Conservation (phyloP, 2,888 invertebrate genomes). For the Charanyca ferruginea region DNA sequence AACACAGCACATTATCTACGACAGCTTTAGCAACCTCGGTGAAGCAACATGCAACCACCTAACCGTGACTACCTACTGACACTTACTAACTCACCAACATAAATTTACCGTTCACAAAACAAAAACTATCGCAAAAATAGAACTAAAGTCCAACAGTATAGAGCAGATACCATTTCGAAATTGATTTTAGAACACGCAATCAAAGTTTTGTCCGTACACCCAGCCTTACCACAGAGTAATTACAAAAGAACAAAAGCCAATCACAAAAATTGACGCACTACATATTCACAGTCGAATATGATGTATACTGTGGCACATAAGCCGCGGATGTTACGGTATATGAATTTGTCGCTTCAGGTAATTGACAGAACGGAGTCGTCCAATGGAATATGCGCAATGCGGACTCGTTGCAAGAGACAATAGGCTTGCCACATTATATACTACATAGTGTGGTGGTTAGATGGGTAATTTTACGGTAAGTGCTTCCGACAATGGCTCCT, state of each 20-base stretch:
- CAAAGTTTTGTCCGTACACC: slow-evolving; percentile 37
- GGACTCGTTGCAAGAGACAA: slow-evolving; percentile 66
- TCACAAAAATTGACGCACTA: slow-evolving; percentile 52
- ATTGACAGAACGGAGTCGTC: slow-evolving; percentile 72
- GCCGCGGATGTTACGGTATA: slow-evolving; percentile 67
- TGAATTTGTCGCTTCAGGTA: slow-evolving; percentile 82
- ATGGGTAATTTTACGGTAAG: slow-evolving; percentile 87
- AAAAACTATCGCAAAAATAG: slow-evolving; percentile 23
- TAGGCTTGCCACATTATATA: slow-evolving; percentile 64
- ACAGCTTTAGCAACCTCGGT: slow-evolving; percentile 87
- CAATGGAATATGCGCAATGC: slow-evolving; percentile 72
- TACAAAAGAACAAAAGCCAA: slow-evolving; percentile 59
- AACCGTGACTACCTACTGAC: slow-evolving; percentile 86
- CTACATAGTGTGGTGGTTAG: slow-evolving; percentile 72
- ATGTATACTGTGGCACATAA: slow-evolving; percentile 58
- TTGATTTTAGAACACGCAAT: slow-evolving; percentile 39
- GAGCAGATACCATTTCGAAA: slow-evolving; percentile 41
- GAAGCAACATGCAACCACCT: slow-evolving; percentile 80
- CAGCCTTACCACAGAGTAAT: slow-evolving; percentile 63
- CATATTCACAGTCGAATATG: slow-evolving; percentile 28
- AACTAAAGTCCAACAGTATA: slow-evolving; percentile 41
- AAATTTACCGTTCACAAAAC: slow-evolving; percentile 56
- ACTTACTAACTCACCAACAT: slow-evolving; percentile 74
- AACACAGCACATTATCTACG: slow-evolving; percentile 78
- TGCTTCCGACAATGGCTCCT: slow-evolving; percentile 83